Base-by-base conservation (phyloP, 2,888 invertebrate genomes). In the Agrilus cyanescens region DNA sequence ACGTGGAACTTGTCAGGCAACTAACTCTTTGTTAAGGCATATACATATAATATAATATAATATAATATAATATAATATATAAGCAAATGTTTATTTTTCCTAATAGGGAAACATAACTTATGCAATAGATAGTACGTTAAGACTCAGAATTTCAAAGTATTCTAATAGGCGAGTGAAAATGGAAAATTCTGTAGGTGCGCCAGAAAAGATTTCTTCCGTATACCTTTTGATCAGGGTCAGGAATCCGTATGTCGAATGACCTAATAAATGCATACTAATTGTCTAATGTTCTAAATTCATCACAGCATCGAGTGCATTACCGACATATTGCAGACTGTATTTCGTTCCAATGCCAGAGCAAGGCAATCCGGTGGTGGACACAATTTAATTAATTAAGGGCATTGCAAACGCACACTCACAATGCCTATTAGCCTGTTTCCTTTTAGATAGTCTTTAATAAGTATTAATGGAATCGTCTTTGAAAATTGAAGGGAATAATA, bases 301-400 rank as follows among this genome's bases (percentile, higher is more conserved):
- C 25, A 25, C 25, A 25, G 10, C 25, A 25, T 10, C 25, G 4
- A 25, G 51, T 52, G 50, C 53, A 57, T 55, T 54, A 55, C 53
- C 54, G 25, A 25, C 25, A 25, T 25, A 10, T 25, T 25, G 57
- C 58, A 60, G 59, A 60, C 59, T 57, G 50, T 50, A 50, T 51
- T 53, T 59, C 58, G 59, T 58, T 60, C 57, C 63, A 63, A 62
- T 63, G 63, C 62, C 62, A 62, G 53, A 52, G 53, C 61, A 63
- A 63, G 63, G 63, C 61, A 61, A 63, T 59, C 63, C 56, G 55
- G 61, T 61, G 56, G 54, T 59, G 54, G 50, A 25, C 25, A 25
- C 25, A 50, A 45, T 55, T 52, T 46, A 43, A 47, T 45, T 34
- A 50, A 48, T 48, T 46, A 40, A 50, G 51, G 51, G 50, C 48